phyloP scores from a whole-genome alignment of 2,888 invertebrate species.

The Mythimna loreyi region DNA sequence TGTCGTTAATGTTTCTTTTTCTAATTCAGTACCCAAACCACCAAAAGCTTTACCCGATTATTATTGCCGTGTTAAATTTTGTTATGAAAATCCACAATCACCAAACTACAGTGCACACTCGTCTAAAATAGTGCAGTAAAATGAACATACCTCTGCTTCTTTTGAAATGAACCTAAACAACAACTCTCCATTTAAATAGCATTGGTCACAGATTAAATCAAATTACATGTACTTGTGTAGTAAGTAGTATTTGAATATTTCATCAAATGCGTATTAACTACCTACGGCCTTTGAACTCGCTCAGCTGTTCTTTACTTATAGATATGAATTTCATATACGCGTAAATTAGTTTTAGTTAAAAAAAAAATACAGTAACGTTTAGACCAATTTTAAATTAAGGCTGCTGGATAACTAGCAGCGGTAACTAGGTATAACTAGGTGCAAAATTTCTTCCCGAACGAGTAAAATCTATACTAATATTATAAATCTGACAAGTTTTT shows the following conservation, averaged over 20 bases:
- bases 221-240: background rate
- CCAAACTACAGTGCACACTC: constrained; percentile 63
- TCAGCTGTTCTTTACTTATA: too few species aligned
- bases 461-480: too few species aligned
- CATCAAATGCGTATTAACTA: background rate
- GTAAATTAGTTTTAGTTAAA: too few species aligned
- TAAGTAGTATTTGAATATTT: background rate
- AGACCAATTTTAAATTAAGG: background rate
- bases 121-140: constrained; percentile 60
- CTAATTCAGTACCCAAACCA: constrained; percentile 53
- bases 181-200: background rate
- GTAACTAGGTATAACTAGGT: background rate
- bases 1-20: constrained; percentile 5
- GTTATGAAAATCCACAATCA: constrained; percentile 54
- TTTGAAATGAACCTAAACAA: constrained; percentile 17
- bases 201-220: background rate
- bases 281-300: too few species aligned
- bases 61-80: constrained; percentile 61
- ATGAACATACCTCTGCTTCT: constrained; percentile 59
- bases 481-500: too few species aligned
- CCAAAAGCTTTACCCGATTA: constrained; percentile 60
- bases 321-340: too few species aligned
- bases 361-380: background rate
- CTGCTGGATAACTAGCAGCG: background rate
- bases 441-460: background rate